These are phyloP conservation scores for Lagorchestes hirsutus DNA, from an alignment of 2,797 vertebrate species.

Conservation along the genomic window DNA sequence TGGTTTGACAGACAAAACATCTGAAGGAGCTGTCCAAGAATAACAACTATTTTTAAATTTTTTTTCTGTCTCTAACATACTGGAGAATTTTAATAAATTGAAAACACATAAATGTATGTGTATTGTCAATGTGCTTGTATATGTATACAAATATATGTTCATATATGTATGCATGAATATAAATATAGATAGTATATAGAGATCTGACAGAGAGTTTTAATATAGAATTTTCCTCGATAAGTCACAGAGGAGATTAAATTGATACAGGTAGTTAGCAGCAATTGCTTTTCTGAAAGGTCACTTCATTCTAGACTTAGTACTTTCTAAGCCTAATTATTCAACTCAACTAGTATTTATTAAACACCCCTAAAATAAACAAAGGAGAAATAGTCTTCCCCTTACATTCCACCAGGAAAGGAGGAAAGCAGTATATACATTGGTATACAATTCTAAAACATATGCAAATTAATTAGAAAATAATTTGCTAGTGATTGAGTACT, in stretches of 20 bases:
- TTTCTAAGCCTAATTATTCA: not conserved
- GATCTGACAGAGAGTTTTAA: not conserved
- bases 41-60: not conserved
- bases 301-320: not conserved
- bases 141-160: not conserved
- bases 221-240: not conserved
- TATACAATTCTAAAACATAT: not conserved
- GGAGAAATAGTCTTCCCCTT: not conserved
- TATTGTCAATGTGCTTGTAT: not conserved
- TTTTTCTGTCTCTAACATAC: not conserved
- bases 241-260: not conserved
- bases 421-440: not conserved
- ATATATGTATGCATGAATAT: not conserved
- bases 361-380: not conserved
- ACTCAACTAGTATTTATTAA: not conserved
- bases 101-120: not conserved
- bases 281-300: not conserved
- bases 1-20: slow-evolving; percentile 25
- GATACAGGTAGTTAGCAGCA: not conserved
- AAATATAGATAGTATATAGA: not conserved
- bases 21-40: not conserved
- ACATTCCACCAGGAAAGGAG: not conserved
- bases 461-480: not conserved
- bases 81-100: slow-evolving; percentile 38
- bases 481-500: not conserved